Conservation (phyloP, 2,797 vertebrate species). For the Scolopax rusticola region DNA sequence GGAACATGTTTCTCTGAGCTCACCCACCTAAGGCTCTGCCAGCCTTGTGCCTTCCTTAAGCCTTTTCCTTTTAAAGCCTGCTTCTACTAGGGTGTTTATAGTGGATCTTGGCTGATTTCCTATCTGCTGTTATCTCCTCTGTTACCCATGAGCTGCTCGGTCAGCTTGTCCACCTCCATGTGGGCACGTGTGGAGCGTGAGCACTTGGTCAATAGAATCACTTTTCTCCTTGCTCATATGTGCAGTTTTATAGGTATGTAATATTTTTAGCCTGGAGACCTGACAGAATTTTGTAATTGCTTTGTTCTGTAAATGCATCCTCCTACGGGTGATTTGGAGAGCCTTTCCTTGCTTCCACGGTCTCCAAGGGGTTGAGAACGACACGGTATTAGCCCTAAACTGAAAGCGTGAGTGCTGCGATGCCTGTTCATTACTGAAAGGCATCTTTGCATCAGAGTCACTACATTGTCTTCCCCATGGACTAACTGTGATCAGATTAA, state of each 20-base stretch:
- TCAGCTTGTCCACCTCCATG: background rate
- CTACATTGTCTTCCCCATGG: background rate
- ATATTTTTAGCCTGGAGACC: conserved; percentile 32
- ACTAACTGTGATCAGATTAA: conserved; percentile 13
- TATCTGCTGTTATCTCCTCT: background rate
- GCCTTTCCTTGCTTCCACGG: background rate
- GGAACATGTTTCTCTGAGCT: background rate
- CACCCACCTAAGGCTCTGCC: background rate
- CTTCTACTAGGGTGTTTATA: background rate
- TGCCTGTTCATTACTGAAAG: background rate
- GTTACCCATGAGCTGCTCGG: background rate
- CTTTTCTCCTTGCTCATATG: background rate
- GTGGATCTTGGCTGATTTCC: background rate
- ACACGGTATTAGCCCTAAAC: background rate
- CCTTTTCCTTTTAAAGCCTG: background rate
- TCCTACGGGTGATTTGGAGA: background rate
- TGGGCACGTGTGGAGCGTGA: fast-evolving
- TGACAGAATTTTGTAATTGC: background rate
- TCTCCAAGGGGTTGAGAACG: background rate
- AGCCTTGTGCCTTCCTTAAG: background rate
- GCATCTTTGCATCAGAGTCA: background rate
- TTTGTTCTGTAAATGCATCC: background rate
- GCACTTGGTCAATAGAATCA: background rate
- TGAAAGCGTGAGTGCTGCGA: background rate
- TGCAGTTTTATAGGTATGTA: background rate